Conservation (phyloP, 1,140 invertebrate species). For the Eurosta solidaginis region DNA sequence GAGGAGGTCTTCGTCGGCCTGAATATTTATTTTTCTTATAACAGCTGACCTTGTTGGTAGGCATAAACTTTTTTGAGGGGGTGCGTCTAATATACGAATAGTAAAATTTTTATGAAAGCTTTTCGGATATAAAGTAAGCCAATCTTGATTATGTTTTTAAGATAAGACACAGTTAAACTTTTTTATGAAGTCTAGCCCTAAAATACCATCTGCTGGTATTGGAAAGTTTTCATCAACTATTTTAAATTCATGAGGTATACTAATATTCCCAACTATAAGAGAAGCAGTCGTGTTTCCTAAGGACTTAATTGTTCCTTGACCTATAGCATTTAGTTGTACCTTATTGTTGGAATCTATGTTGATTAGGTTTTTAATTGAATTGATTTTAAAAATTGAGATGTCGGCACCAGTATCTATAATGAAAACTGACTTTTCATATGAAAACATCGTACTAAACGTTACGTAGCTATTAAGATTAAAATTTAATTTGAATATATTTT, state of each 20-base stretch:
- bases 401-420: too few species aligned
- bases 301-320: not conserved
- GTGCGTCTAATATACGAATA: not conserved
- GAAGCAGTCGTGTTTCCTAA: not conserved
- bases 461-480: not conserved
- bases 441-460: too few species aligned
- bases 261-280: not conserved
- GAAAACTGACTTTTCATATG: too few species aligned
- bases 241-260: not conserved
- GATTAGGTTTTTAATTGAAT: too few species aligned
- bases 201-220: not conserved
- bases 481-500: not conserved
- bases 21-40: not conserved
- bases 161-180: not conserved
- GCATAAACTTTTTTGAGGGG: not conserved
- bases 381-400: too few species aligned
- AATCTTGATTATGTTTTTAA: too few species aligned
- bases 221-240: not conserved
- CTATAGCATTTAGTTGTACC: not conserved
- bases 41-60: constrained; percentile 4
- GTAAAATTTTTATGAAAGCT: too few species aligned
- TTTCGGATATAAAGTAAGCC: too few species aligned
- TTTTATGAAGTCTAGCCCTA: not conserved
- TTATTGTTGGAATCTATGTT: too few species aligned
- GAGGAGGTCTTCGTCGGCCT: not conserved